A percentile compares a stretch with the other conserved stretches of the same genome.
Evolutionary conservation across 2,797 vertebrate genomes (phyloP).

Genomic region (Eospalax fontanierii): DNA sequence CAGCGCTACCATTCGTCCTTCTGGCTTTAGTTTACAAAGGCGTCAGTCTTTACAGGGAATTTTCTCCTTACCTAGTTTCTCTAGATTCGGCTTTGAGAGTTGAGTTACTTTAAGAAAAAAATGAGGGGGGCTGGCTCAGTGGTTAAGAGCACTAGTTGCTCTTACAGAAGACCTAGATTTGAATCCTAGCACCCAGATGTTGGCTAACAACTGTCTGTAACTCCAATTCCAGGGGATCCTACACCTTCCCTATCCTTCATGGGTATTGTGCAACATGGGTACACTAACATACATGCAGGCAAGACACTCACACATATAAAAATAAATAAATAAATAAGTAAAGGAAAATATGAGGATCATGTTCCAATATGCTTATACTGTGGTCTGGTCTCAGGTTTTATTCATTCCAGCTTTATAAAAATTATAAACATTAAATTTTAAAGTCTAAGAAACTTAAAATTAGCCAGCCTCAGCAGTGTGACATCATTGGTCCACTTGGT

Average conservation of each 20-base stretch:
- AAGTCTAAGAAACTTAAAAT: constrained; percentile 9
- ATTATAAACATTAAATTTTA: constrained; percentile 18
- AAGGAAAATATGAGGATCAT: not conserved
- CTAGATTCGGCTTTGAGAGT: constrained; percentile 33
- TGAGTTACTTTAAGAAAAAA: constrained; percentile 12
- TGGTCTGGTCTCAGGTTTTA: not conserved
- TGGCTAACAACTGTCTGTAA: no score
- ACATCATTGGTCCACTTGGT: constrained; percentile 85
- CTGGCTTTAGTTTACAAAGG: not conserved
- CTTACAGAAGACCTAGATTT: no score
- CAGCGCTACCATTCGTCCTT: not conserved
- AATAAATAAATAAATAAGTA: no score
- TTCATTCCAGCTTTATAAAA: not conserved
- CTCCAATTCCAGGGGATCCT: no score
- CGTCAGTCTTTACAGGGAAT: not conserved
- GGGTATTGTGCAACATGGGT: no score
- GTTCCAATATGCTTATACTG: not conserved
- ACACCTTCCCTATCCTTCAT: no score
- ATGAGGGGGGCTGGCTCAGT: no score
- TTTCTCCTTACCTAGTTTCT: constrained; percentile 38
- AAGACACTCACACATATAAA: no score
- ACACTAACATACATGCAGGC: no score
- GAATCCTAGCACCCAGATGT: no score
- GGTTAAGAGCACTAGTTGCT: no score
- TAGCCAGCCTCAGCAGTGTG: constrained; percentile 39